Evolutionary conservation across 2,113 vertebrate species (phyloP).

Genomic region (Xiphophorus maculatus): DNA sequence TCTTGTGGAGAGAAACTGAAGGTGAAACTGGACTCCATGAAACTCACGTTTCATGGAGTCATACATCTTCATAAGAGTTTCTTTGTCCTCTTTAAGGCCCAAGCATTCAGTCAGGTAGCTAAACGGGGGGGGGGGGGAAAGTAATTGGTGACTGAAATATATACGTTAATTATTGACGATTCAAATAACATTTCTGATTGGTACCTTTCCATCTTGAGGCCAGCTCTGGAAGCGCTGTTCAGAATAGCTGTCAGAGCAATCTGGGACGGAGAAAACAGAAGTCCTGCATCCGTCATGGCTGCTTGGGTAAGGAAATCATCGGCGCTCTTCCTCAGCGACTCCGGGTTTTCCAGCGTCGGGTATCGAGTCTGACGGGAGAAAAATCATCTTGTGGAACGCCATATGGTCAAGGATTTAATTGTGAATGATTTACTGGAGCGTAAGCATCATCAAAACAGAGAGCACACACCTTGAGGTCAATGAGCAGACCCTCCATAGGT

Average conservation of each 20-base stretch:
- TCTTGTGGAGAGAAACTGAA: conserved; percentile 42
- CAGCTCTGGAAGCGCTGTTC: conserved; percentile 88
- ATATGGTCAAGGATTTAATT: background rate
- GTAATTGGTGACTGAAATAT: background rate
- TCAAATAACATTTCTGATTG: background rate
- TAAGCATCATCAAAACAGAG: background rate
- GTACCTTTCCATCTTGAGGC: conserved; percentile 93
- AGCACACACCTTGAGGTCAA: conserved; percentile 90
- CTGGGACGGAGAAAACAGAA: conserved; percentile 91
- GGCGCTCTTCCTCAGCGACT: conserved; percentile 89
- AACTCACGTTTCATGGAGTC: conserved; percentile 93
- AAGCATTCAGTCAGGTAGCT: conserved; percentile 93
- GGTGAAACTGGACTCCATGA: background rate
- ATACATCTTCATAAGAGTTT: conserved; percentile 82
- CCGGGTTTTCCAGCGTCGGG: conserved; percentile 90
- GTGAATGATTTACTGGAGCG: background rate
- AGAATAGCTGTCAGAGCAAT: conserved; percentile 91
- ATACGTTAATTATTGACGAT: background rate
- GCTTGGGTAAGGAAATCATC: conserved; percentile 93
- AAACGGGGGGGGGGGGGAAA: background rate
- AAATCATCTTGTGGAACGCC: too few species aligned
- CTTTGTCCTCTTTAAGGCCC: conserved; percentile 84
- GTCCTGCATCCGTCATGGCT: conserved; percentile 87
- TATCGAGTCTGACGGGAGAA: conserved; percentile 85
- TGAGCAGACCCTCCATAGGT: conserved; percentile 94